Evolutionary conservation across 2,113 vertebrate species (phyloP).

Genomic region (Fregetta grallaria): DNA sequence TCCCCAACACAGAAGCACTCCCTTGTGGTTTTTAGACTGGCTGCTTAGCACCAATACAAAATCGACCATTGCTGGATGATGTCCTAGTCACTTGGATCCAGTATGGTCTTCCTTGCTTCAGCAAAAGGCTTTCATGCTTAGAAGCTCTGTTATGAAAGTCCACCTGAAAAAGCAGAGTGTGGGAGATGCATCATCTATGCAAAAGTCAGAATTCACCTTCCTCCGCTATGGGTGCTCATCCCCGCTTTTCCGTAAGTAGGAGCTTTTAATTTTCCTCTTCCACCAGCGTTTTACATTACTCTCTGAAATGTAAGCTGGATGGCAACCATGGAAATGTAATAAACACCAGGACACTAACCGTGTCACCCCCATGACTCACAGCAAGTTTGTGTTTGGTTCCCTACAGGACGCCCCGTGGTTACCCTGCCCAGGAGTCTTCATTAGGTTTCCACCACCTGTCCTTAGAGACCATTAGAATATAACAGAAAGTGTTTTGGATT

Average conservation of each 20-base stretch:
- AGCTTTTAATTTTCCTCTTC: neutral
- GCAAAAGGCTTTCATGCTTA: neutral
- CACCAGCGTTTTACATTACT: neutral
- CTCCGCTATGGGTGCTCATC: neutral
- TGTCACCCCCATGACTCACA: neutral
- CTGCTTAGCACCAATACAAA: neutral
- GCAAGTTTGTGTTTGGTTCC: neutral
- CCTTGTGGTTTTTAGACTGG: neutral
- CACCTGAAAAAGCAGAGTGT: neutral
- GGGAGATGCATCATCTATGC: neutral
- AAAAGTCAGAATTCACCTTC: neutral
- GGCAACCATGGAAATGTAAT: neutral
- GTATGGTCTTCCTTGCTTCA: neutral
- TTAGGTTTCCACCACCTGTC: neutral
- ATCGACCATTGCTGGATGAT: neutral
- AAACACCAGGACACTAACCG: neutral
- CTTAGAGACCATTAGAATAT: neutral
- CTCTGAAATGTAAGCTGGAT: neutral
- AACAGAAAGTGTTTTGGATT: neutral
- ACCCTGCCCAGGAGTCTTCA: neutral
- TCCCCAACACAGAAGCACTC: neutral
- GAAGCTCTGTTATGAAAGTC: neutral
- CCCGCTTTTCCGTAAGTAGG: neutral
- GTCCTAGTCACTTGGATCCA: neutral
- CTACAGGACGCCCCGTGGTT: neutral